A percentile compares a stretch with the other conserved stretches of the same genome.
These are phyloP conservation scores for Epizoanthus illoricatus DNA, from an alignment of 92 coral and sea anemone genomes.

Conservation along the genomic window DNA sequence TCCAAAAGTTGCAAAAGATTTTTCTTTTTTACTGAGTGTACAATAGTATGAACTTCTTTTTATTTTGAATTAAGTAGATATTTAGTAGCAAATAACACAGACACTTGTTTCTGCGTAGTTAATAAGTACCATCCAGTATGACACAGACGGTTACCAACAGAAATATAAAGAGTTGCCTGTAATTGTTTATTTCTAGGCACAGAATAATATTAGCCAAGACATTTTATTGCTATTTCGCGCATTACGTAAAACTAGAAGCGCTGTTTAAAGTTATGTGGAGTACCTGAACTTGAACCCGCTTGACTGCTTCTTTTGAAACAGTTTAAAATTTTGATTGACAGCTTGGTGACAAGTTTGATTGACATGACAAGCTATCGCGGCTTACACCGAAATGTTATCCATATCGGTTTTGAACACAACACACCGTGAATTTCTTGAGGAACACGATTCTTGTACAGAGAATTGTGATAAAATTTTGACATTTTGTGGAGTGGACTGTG, in stretches of 20 bases:
- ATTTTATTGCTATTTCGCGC: background rate
- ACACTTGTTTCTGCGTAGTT: no score
- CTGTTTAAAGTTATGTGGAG: background rate
- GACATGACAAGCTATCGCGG: slow-evolving; percentile 25
- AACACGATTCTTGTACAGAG: slow-evolving; percentile 7
- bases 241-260: background rate
- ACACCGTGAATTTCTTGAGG: slow-evolving; percentile 5
- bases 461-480: background rate
- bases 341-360: slow-evolving; percentile 8
- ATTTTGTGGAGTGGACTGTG: background rate
- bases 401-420: slow-evolving; percentile 30
- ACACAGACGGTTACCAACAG: no score
- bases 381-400: slow-evolving; percentile 24
- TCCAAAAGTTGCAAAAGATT: no score
- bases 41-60: no score
- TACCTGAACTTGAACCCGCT: background rate
- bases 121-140: no score
- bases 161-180: no score
- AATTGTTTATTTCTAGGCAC: no score
- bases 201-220: background rate
- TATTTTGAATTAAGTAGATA: no score
- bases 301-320: slow-evolving; percentile 6
- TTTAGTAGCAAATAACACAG: no score
- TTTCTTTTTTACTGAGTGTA: no score
- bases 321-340: slow-evolving; percentile 24